Evolutionary conservation across 2,113 vertebrate species (phyloP), one percentile per base, ranked within the genome.

Genomic region (Coturnix japonica): DNA sequence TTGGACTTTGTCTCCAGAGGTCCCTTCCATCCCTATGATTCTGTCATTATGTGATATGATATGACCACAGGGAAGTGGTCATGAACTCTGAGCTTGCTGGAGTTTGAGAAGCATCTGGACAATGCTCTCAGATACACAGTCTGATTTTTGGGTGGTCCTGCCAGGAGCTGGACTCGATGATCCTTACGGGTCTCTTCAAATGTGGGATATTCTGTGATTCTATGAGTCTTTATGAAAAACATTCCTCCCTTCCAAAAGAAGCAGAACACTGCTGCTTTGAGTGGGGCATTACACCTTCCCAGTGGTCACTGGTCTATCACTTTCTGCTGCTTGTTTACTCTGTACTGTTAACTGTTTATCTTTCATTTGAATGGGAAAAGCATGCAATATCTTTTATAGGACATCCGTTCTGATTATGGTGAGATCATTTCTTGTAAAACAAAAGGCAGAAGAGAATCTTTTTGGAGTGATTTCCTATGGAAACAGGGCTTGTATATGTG

Each of bases 371-470:
- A 92, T 83, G 56, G 84, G 78, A 90, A 94, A 94, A 72, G 21
- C 26, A 54, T 64, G 64, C 43, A 31, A 53, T 81, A 54, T 54
- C 79, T 93, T 84, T 92, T 33, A 19, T 84, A 83, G 81, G 53
- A 95, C 81, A 87, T 94, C 91, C 8, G 37, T 87, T 94, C 65
- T 61, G 25, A 39, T 85, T 70, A 72, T 67, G 54, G 43, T 94
- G 94, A 89, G 41, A 76, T 93, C 92, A 87, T 72, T 93, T 94
- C 92, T 91, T 41, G 81, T 81, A 65, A 95, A 89, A 94, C 66
- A 90, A 91, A 93, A 95, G 66, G 74, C 81, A 95, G 84, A 95
- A 69, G 85, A 94, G 44, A 75, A 44, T 56, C 77, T 89, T 80
- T 75, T 72, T 8, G n/a, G 41, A 89, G 67, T 1, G 1, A 87